Conservation (phyloP, 2,797 vertebrate species). For the Limosa lapponica region DNA sequence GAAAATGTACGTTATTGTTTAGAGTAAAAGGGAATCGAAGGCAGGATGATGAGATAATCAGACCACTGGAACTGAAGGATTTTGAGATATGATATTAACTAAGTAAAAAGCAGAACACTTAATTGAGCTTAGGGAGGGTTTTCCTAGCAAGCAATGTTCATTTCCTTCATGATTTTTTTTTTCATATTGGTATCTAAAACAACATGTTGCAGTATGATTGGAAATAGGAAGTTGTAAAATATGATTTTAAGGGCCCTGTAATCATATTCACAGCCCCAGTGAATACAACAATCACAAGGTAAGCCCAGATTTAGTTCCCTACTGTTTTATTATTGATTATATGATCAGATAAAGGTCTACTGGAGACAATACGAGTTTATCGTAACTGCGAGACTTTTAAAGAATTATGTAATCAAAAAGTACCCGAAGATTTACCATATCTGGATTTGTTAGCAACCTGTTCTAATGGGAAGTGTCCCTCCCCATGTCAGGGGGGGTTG, state of each 20-base stretch:
- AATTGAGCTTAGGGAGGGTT: not conserved
- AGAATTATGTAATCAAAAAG: not conserved
- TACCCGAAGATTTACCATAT: not conserved
- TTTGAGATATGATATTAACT: slow-evolving; percentile 11
- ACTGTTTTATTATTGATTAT: not conserved
- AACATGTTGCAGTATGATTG: not conserved
- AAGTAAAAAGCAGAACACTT: not conserved
- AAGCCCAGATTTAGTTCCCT: not conserved
- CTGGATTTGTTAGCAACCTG: not conserved
- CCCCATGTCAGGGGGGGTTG: not conserved
- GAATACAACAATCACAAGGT: not conserved
- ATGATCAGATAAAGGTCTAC: not conserved
- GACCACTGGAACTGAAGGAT: slow-evolving; percentile 41
- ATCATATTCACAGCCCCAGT: not conserved
- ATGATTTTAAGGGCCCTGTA: not conserved
- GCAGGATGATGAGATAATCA: slow-evolving; percentile 58
- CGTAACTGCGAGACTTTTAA: not conserved
- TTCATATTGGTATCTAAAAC: slow-evolving; percentile 18
- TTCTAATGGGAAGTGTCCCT: not conserved
- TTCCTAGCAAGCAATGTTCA: not conserved
- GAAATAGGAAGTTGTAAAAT: not conserved
- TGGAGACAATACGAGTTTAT: not conserved
- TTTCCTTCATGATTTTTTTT: not conserved
- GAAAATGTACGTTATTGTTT: slow-evolving; percentile 56
- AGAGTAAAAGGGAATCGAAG: slow-evolving; percentile 28